Conservation (phyloP, 2,113 vertebrate species). For the Solea solea region DNA sequence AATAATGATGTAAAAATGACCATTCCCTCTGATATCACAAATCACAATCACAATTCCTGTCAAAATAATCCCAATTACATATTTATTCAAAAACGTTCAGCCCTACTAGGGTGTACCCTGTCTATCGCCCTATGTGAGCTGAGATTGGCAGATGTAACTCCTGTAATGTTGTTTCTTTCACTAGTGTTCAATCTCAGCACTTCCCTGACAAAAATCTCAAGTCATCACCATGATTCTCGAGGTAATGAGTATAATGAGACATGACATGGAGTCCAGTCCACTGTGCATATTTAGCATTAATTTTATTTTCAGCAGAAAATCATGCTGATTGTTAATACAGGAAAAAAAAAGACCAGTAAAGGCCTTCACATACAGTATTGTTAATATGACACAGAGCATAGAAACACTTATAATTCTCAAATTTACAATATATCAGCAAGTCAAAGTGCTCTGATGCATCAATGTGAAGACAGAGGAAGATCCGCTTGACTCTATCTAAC, state of each 20-base stretch:
- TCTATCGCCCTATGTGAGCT: no score
- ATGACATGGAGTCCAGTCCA: neutral
- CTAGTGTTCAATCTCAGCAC: no score
- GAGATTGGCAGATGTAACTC: no score
- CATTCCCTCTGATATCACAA: no score
- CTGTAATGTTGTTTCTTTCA: no score
- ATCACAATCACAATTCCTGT: no score
- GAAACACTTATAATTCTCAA: conserved; percentile 55
- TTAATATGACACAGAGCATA: conserved; percentile 59
- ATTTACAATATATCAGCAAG: conserved; percentile 61
- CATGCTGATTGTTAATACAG: conserved; percentile 71
- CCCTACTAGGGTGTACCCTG: no score
- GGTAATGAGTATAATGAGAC: neutral
- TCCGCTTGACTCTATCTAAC: conserved; percentile 20
- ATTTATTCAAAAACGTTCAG: no score
- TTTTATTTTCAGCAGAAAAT: conserved; percentile 71
- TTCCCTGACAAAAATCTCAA: neutral
- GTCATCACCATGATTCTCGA: neutral
- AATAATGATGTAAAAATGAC: no score
- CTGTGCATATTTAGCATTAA: conserved; percentile 60
- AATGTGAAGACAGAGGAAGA: conserved; percentile 53
- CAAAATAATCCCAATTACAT: no score
- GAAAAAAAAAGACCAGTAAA: conserved; percentile 43
- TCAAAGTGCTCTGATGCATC: conserved; percentile 77
- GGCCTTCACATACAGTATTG: conserved; percentile 62